phyloP scores from a whole-genome alignment of 2,797 vertebrate genomes.

The Cryptoblepharus egeriae region DNA sequence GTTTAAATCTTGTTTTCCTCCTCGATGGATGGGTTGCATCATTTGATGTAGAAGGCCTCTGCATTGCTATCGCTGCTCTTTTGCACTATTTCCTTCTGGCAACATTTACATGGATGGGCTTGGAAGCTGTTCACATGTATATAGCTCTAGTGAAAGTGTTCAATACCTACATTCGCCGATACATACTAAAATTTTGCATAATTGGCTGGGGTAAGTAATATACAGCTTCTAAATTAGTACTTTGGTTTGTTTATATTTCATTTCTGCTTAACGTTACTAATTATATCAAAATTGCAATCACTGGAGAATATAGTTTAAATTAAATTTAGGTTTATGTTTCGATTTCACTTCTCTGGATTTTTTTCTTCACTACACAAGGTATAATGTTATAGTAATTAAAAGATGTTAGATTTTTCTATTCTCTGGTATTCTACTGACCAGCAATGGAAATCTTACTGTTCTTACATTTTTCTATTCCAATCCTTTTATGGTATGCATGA shows the following conservation, averaged over 20 bases:
- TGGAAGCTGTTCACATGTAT: conserved; percentile 98
- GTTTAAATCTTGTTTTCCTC: conserved; percentile 92
- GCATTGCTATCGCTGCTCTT: conserved; percentile 84
- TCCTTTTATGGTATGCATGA: too few species aligned
- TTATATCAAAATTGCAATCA: background rate
- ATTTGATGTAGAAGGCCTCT: conserved; percentile 80
- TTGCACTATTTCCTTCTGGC: conserved; percentile 95
- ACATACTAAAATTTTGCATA: conserved; percentile 97
- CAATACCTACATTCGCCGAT: conserved; percentile 95
- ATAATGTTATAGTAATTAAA: background rate
- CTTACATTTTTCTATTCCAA: too few species aligned
- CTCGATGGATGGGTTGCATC: conserved; percentile 93
- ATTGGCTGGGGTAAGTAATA: conserved; percentile 93
- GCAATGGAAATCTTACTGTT: background rate
- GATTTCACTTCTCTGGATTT: background rate
- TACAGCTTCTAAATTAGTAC: background rate
- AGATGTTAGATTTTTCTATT: background rate
- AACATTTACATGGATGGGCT: conserved; percentile 97
- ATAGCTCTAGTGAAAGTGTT: conserved; percentile 98
- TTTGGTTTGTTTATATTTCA: background rate
- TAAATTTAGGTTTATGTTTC: background rate
- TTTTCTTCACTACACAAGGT: background rate
- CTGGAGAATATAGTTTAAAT: too few species aligned
- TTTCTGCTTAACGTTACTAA: background rate
- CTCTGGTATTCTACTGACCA: background rate